Evolutionary conservation across 2,797 vertebrate genomes (phyloP), one percentile per base, ranked within the genome.

Genomic region (Morelia viridis): DNA sequence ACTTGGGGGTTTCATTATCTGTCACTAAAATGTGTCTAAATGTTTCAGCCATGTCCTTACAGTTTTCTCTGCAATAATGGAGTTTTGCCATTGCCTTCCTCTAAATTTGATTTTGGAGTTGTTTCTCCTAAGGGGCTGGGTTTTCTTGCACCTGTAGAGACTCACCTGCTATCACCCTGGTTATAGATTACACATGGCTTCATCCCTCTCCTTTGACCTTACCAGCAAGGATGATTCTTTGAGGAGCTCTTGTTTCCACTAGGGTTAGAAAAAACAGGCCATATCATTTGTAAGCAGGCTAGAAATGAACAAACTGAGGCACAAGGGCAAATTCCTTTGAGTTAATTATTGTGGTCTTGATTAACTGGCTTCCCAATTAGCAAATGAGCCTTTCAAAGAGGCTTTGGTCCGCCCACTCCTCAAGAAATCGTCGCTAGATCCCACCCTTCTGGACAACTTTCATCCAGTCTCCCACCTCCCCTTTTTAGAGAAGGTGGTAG

Each of bases 261-360:
- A 71, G 17, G 8, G 15, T 71, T 71, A 71, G 58, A 22, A 17
- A 60, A 5, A 60, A 60, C 19, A 60, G n/a, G 13, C n/a, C 53
- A 62, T 31, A 60, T 28, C n/a, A 57, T 0, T 83, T 19, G 65
- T 11, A 19, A 62, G 85, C 22, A 64, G n/a, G 12, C 71, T 19
- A 41, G n/a, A 28, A n/a, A 41, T 35, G 4, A 62, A 84, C 28
- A 53, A 88, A 80, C 65, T 15, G 19, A 65, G 4, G 28, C 35
- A 41, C 50, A 60, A 68, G 68, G 53, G 61, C 85, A 91, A 80
- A 89, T 53, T 91, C 50, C 46, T 83, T 87, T 65, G n/a, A 26
- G 35, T 87, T 87, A 89, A 89, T 89, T 89, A 87, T 87, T 89
- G 53, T 91, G 53, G 65, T 83, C 65, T 89, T 58, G n/a, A 85